Percentiles rank a stretch among this genome's conserved stretches.
These are phyloP conservation scores for Cheiracanthium punctorium DNA, from an alignment of 2,888 invertebrate genomes.

Conservation along the genomic window DNA sequence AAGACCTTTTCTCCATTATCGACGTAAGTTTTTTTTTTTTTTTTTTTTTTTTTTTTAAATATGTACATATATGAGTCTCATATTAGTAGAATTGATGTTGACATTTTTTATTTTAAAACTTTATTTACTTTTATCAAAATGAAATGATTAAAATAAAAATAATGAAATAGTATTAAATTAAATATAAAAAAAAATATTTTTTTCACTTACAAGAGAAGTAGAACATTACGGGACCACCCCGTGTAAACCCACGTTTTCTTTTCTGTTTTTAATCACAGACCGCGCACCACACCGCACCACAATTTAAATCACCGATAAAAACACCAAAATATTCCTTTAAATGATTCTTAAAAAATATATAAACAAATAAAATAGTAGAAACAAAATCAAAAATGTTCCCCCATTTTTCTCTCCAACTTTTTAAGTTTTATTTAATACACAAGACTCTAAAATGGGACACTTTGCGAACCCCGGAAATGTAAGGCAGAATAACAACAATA, in stretches of 20 bases:
- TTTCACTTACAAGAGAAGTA: conserved; percentile 56
- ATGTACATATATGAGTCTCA: too few relatives aligned
- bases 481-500: background rate
- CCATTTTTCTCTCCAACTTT: background rate
- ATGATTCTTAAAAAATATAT: background rate
- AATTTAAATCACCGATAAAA: background rate
- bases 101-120: too few relatives aligned
- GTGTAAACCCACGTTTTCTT: background rate
- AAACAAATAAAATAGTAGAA: background rate
- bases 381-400: background rate
- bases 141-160: too few relatives aligned
- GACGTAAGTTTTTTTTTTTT: too few relatives aligned
- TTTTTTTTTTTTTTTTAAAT: too few relatives aligned
- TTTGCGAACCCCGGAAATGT: background rate
- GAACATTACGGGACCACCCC: conserved; percentile 37
- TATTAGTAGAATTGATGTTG: too few relatives aligned
- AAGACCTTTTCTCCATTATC: too few relatives aligned
- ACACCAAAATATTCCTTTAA: too few relatives aligned
- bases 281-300: background rate
- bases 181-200: too few relatives aligned
- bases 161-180: too few relatives aligned
- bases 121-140: too few relatives aligned
- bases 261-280: background rate
- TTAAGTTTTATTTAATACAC: background rate
- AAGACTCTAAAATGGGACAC: background rate